phyloP scores from a whole-genome alignment of 2,888 invertebrate genomes.

The Diaperis boleti region DNA sequence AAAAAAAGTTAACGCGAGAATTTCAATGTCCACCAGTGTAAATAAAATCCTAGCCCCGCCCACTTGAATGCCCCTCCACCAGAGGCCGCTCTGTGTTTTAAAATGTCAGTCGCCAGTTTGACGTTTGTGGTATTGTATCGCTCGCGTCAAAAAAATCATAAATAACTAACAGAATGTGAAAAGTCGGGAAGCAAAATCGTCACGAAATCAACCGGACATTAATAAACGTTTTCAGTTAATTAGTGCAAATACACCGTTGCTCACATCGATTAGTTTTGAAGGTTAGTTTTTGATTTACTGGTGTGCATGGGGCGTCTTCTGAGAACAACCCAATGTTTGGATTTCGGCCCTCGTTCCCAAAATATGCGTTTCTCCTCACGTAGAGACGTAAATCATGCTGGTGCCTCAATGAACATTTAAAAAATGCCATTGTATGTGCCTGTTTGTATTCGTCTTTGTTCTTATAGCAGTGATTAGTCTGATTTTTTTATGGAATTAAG shows the following conservation, averaged over 20 bases:
- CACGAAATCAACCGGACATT: neutral
- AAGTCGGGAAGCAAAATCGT: neutral
- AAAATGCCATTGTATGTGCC: neutral
- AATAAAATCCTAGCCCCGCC: neutral
- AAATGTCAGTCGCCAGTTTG: slow-evolving; percentile 27
- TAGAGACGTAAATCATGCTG: neutral
- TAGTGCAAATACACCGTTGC: neutral
- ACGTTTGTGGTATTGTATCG: slow-evolving; percentile 9
- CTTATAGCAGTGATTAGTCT: neutral
- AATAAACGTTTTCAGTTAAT: neutral
- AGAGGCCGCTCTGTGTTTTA: slow-evolving; percentile 6
- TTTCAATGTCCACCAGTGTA: neutral
- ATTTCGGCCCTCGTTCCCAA: neutral
- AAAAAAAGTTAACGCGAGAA: too few relatives aligned
- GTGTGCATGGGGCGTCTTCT: slow-evolving; percentile 12
- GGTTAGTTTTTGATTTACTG: slow-evolving; percentile 30
- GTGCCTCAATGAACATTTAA: slow-evolving; percentile 8
- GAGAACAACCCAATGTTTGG: neutral
- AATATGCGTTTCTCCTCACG: neutral
- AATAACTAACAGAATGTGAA: slow-evolving; percentile 24
- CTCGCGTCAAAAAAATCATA: slow-evolving; percentile 15
- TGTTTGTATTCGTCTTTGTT: neutral
- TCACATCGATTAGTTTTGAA: slow-evolving; percentile 17
- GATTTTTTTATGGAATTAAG: too few relatives aligned
- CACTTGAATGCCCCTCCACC: neutral